Conservation (phyloP, 1,140 invertebrate species). For the Trachymyrmex septentrionalis region DNA sequence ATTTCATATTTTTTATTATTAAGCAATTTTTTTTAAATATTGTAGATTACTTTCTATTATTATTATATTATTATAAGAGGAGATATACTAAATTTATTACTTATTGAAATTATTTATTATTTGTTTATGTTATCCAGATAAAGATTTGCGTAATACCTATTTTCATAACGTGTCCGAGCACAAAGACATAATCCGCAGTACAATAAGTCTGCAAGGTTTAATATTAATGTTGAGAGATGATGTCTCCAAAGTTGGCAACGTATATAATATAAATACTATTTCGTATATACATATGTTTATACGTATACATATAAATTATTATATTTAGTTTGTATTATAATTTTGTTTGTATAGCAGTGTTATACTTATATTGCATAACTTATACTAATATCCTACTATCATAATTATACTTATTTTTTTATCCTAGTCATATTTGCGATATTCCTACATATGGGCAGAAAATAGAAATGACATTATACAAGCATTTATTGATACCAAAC, state of each 20-base stretch:
- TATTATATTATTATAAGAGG: background rate
- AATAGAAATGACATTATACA: constrained; percentile 90
- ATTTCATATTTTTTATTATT: constrained; percentile 2
- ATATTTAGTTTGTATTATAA: background rate
- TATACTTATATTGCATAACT: constrained; percentile 35
- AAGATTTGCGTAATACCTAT: constrained; percentile 87
- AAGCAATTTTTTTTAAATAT: background rate
- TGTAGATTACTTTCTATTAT: background rate
- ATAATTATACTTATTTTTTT: constrained; percentile 6
- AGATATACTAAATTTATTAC: background rate
- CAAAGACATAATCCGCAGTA: constrained; percentile 91
- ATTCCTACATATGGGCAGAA: constrained; percentile 90
- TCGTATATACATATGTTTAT: background rate
- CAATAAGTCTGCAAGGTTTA: constrained; percentile 91
- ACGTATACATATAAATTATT: background rate
- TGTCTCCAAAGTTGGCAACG: constrained; percentile 83
- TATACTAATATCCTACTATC: background rate
- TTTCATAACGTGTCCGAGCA: constrained; percentile 92
- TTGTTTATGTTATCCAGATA: constrained; percentile 57
- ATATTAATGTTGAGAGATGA: constrained; percentile 89
- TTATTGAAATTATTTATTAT: constrained; percentile 33
- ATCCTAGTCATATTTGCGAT: constrained; percentile 86
- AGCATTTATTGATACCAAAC: constrained; percentile 90
- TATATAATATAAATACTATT: constrained; percentile 60
- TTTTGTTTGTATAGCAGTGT: background rate